Evolutionary conservation across 1,140 invertebrate species (phyloP).

Genomic region (Drosophila guanche): DNA sequence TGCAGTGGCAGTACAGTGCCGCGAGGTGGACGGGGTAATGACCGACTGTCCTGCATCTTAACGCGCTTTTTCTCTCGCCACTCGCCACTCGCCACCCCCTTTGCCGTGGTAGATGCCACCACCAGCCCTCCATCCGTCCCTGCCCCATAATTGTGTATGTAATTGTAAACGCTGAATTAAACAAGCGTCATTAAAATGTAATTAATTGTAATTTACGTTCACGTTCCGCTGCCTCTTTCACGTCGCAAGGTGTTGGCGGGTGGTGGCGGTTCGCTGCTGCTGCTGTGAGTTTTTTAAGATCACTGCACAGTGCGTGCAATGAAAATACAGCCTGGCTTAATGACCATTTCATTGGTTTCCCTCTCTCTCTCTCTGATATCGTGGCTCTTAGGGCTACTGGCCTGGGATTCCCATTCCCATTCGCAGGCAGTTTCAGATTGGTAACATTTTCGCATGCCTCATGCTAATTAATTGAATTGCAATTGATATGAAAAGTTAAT

Average conservation of each 20-base stretch:
- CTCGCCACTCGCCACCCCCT: background rate
- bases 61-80: background rate
- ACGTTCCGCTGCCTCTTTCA: conserved; percentile 51
- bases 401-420: background rate
- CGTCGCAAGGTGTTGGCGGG: conserved; percentile 64
- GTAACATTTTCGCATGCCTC: conserved; percentile 21
- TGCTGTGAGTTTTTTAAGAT: conserved; percentile 49
- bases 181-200: conserved; percentile 83
- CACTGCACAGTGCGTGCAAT: conserved; percentile 54
- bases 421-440: background rate
- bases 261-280: conserved; percentile 9
- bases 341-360: conserved; percentile 45
- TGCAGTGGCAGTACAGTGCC: conserved; percentile 23
- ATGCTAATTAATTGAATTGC: conserved; percentile 78
- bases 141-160: conserved; percentile 77
- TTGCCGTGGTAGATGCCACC: background rate
- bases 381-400: conserved; percentile 8
- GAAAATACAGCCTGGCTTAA: conserved; percentile 48
- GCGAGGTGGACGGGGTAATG: conserved; percentile 44
- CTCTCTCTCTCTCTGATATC: background rate
- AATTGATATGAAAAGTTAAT: conserved; percentile 81
- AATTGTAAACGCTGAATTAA: conserved; percentile 83
- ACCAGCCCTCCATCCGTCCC: background rate
- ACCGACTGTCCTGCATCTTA: conserved; percentile 52
- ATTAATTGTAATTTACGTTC: conserved; percentile 83